Conservation (phyloP, 2,888 invertebrate genomes). For the Drosophila setosimentum region DNA sequence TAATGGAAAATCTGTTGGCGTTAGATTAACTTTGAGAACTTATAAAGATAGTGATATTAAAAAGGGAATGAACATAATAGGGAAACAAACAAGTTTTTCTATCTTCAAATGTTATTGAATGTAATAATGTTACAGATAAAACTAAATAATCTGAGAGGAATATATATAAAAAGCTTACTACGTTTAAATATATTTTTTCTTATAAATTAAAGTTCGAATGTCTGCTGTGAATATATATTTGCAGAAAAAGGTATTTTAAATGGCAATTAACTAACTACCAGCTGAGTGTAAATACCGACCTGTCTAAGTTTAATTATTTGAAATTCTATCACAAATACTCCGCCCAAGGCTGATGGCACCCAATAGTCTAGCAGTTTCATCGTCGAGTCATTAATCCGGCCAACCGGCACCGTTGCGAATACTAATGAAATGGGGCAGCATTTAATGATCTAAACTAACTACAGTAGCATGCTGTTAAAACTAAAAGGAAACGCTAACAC, state of each 20-base stretch:
- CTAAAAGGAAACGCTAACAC: conserved; percentile 25
- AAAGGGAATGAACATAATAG: not conserved
- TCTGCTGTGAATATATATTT: conserved; percentile 1
- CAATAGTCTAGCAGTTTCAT: conserved; percentile 17
- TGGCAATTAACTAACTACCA: conserved; percentile 22
- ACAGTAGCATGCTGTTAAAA: conserved; percentile 45
- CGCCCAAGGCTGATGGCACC: not conserved
- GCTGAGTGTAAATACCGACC: conserved; percentile 20
- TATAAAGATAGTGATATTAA: not conserved
- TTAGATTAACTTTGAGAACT: not conserved
- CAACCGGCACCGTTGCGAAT: conserved; percentile 31
- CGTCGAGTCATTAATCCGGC: conserved; percentile 32
- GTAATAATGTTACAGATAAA: no score
- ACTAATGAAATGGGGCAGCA: conserved; percentile 46
- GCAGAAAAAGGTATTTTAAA: conserved; percentile 2
- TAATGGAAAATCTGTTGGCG: conserved; percentile 1
- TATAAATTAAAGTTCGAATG: conserved; percentile 9
- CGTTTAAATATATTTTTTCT: not conserved
- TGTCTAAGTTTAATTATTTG: conserved; percentile 38
- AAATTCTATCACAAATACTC: conserved; percentile 29
- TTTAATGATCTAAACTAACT: conserved; percentile 44
- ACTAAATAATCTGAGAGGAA: not conserved
- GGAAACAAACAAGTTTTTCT: not conserved
- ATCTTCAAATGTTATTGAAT: not conserved
- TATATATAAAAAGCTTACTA: not conserved